phyloP scores from a whole-genome alignment of 2,888 invertebrate genomes.

The Drosophila rubida region DNA sequence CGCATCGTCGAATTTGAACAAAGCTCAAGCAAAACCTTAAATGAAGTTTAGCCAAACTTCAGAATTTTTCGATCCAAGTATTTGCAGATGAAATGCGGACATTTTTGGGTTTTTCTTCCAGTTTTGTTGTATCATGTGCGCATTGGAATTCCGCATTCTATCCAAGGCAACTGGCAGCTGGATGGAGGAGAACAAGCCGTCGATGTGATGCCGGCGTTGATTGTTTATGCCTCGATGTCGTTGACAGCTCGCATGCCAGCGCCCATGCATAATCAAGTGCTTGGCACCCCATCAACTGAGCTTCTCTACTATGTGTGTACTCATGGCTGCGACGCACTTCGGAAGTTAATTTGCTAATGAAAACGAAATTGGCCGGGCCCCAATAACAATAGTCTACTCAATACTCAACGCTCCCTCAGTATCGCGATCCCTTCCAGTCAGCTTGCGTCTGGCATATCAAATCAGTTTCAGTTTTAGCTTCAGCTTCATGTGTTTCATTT shows the following conservation, averaged over 20 bases:
- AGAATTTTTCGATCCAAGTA: slow-evolving; percentile 1
- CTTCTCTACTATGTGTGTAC: slow-evolving; percentile 5
- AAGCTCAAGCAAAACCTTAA: too few species aligned
- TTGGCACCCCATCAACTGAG: slow-evolving; percentile 1
- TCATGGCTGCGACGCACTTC: slow-evolving; percentile 32
- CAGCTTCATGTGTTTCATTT: not conserved
- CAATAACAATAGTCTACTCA: slow-evolving; percentile 3
- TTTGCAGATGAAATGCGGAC: slow-evolving; percentile 37
- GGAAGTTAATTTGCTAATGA: slow-evolving; percentile 71
- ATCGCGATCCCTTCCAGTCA: slow-evolving; percentile 8
- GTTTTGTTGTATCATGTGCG: not conserved
- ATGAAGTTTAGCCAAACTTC: not conserved
- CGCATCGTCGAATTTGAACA: too few species aligned
- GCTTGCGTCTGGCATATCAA: slow-evolving; percentile 81
- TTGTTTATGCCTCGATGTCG: slow-evolving; percentile 10
- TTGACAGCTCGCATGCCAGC: slow-evolving; percentile 13
- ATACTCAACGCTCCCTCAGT: not conserved
- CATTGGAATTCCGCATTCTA: slow-evolving; percentile 49
- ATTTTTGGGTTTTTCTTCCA: slow-evolving; percentile 14
- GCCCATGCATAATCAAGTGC: slow-evolving; percentile 61
- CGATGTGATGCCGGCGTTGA: not conserved
- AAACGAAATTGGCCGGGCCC: slow-evolving; percentile 86
- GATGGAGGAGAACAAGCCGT: slow-evolving; percentile 1
- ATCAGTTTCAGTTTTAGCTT: slow-evolving; percentile 29
- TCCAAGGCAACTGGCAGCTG: slow-evolving; percentile 56